Evolutionary conservation across 2,888 invertebrate species (phyloP), one percentile per base, ranked within the genome.

Genomic region (Cryptophagus acutangulus): DNA sequence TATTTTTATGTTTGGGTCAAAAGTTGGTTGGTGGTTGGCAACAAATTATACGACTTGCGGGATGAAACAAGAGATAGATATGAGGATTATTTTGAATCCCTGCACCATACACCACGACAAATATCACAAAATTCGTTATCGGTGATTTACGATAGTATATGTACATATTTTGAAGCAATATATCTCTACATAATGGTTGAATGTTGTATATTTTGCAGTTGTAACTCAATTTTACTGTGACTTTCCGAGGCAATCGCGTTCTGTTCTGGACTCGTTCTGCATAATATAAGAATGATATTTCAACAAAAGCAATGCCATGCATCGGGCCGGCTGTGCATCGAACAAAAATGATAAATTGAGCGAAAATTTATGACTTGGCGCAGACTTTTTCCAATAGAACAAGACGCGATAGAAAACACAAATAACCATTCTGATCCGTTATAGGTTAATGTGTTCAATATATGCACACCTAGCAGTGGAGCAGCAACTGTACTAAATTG

Each of bases 101-200:
- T 40, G 40, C 41, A n/a, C n/a, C n/a, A n/a, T 12, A 26, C 26
- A 26, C 46, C 46, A 47, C 52, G 51, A 50, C 51, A 52, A 55
- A 56, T 52, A 52, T 52, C 55, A 49, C 51, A 47, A 49, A 54
- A 51, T 54, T 52, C 48, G 51, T 52, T 54, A 51, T 46, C 40
- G 48, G 35, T 54, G 58, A 58, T 58, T 55, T 58, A 58, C 46
- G 41, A 42, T 41, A 33, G 36, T 40, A 31, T 45, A 45, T 39
- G 38, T 44, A 46, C 48, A 41, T 44, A 45, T 46, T 50, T 45
- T 30, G 39, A 24, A 17, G 40, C 40, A 49, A 46, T 55, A 53
- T 54, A 43, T 46, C 45, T 39, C 39, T 36, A 40, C 49, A 6
- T 13, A 54, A 54, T 47, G 47, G 51, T 38, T 36, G 24, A 28